Percentiles rank a stretch among this genome's conserved stretches.
Evolutionary conservation across 2,113 vertebrate genomes (phyloP).

Genomic region (Cephalopterus ornatus): DNA sequence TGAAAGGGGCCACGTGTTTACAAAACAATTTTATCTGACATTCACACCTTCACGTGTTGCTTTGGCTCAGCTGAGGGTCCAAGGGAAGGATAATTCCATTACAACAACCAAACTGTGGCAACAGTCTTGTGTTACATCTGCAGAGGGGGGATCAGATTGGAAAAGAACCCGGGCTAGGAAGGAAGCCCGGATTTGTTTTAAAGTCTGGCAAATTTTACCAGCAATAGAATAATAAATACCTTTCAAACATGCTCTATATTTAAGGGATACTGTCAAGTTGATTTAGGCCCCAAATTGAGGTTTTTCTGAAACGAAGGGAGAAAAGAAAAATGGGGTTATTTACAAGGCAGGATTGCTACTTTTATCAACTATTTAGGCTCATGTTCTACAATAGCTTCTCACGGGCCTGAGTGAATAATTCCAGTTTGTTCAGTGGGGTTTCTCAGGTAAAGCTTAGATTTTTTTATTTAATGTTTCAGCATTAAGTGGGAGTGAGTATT

Average conservation of each 20-base stretch:
- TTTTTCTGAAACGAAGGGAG: background rate
- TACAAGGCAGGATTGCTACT: background rate
- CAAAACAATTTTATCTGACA: background rate
- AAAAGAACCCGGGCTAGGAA: background rate
- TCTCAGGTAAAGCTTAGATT: background rate
- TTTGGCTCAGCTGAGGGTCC: background rate
- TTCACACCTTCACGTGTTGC: background rate
- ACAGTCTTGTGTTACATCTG: background rate
- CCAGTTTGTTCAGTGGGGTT: background rate
- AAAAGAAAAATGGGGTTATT: background rate
- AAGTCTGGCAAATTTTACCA: background rate
- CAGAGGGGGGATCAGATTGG: background rate
- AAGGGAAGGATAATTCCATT: background rate
- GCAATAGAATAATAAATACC: slow-evolving; percentile 6
- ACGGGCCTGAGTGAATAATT: background rate
- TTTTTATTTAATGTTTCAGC: background rate
- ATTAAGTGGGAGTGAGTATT: background rate
- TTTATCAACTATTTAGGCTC: background rate
- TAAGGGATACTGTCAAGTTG: background rate
- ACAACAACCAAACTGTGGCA: background rate
- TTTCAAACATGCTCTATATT: background rate
- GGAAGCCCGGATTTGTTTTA: background rate
- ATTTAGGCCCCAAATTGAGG: background rate
- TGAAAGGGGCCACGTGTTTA: background rate
- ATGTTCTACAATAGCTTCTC: background rate